Evolutionary conservation across 2,113 vertebrate genomes (phyloP).

Genomic region (Abramis brama): DNA sequence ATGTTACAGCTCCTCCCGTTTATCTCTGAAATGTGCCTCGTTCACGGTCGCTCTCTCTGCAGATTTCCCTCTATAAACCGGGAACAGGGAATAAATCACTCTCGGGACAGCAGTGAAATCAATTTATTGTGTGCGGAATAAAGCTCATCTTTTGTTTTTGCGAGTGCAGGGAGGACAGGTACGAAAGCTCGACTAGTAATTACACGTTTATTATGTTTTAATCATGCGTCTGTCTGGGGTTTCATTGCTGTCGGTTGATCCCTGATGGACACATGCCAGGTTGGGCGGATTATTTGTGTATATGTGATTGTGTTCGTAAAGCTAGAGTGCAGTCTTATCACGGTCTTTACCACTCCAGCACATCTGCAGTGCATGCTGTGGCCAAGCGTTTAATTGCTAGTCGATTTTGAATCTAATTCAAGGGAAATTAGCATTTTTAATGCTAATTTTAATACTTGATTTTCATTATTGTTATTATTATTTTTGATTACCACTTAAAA

Average conservation of each 20-base stretch:
- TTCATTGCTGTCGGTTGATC: slow-evolving; percentile 22
- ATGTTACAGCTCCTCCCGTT: slow-evolving; percentile 35
- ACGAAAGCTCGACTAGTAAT: slow-evolving; percentile 10
- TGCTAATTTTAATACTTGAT: not conserved
- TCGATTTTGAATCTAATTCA: not conserved
- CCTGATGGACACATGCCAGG: slow-evolving; percentile 31
- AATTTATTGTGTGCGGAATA: slow-evolving; percentile 54
- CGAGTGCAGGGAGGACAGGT: slow-evolving; percentile 1
- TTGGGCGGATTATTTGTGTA: not conserved
- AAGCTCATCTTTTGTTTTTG: slow-evolving; percentile 47
- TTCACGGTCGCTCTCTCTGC: not conserved
- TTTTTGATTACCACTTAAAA: not conserved
- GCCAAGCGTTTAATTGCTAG: slow-evolving; percentile 1
- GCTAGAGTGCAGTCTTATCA: slow-evolving; percentile 27
- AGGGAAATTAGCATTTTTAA: not conserved
- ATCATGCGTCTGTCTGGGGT: slow-evolving; percentile 25
- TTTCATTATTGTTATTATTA: slow-evolving; percentile 1
- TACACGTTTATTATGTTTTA: slow-evolving; percentile 42
- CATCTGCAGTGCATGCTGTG: not conserved
- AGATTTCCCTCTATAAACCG: slow-evolving; percentile 19
- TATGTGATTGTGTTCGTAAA: not conserved
- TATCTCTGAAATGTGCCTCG: slow-evolving; percentile 26
- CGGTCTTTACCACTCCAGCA: slow-evolving; percentile 37
- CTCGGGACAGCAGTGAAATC: slow-evolving; percentile 41
- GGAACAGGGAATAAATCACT: slow-evolving; percentile 35